Evolutionary conservation across 2,888 invertebrate species (phyloP).

Genomic region (Diarsia brunnea): DNA sequence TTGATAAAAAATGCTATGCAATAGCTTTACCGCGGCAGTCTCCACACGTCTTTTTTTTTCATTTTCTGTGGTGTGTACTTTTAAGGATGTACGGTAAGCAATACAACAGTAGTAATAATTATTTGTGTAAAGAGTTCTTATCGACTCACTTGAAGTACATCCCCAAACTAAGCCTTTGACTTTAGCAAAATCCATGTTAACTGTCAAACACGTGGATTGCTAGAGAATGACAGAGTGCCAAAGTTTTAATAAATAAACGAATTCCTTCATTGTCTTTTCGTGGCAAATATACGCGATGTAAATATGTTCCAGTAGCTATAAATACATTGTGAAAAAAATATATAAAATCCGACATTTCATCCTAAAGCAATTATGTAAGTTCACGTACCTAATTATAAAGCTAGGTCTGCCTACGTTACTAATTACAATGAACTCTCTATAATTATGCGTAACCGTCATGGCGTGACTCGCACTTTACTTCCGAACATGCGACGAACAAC

Average conservation of each 20-base stretch:
- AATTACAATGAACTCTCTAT: constrained; percentile 38
- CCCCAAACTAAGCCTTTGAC: too few species aligned
- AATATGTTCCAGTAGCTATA: background rate
- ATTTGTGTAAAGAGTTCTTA: background rate
- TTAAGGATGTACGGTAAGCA: background rate
- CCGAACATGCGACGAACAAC: constrained; percentile 46
- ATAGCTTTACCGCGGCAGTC: too few species aligned
- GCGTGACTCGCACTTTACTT: constrained; percentile 52
- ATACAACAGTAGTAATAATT: background rate
- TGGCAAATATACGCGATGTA: background rate
- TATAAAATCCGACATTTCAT: background rate
- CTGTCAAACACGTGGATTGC: background rate
- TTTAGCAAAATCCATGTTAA: background rate
- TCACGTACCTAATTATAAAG: constrained; percentile 16
- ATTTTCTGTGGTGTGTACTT: constrained; percentile 3
- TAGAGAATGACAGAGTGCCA: background rate
- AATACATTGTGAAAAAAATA: background rate
- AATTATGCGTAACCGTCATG: constrained; percentile 59
- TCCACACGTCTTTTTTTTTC: too few species aligned
- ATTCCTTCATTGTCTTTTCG: background rate
- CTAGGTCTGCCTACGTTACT: constrained; percentile 1
- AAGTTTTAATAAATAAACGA: background rate
- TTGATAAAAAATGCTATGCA: too few species aligned
- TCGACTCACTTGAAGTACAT: too few species aligned
- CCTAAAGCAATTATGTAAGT: constrained; percentile 1